Base-by-base conservation (phyloP, 1,140 invertebrate genomes). In the Orius laevigatus region DNA sequence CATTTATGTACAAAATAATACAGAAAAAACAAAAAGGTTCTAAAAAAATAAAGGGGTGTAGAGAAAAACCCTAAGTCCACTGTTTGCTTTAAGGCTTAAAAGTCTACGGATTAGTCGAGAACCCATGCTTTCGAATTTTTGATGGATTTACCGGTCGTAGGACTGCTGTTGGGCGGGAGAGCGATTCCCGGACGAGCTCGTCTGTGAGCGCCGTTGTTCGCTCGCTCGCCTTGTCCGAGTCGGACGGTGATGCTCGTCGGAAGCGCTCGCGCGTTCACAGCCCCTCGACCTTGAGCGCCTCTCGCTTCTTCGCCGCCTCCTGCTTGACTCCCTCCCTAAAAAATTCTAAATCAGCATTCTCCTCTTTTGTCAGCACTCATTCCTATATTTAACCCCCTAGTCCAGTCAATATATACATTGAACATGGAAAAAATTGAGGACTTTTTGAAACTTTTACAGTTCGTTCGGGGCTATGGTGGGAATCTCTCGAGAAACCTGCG, bases 241-340 rank as follows among this genome's bases (percentile, higher is more conserved):
- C 42, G 15, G 18, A 35, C 20, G 18, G 20, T 45, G 20, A 41
- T 32, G 11, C 46, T 12, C n/a, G 15, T 32, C 34, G 10, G 15
- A 19, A 38, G 15, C 34, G 3, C 19, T 32, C n/a, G 25, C 8
- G 25, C 25, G 25, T 25, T 25, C 8, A 25, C 25, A 3, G 25
- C 25, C 14, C 46, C 34, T 5, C 35, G 48, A 2, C 31, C 41
- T 8, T 8, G 32, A 33, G 16, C 32, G 33, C 31, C 46, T 18
- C 20, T 48, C 19, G 43, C 45, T 12, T 47, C 51, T 14, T 53
- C 52, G 16, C 45, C 46, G 2, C 40, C 47, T 14, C 46, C 32
- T 5, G 38, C 42, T 43, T 50, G 47, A 25, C 44, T 52, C 11
- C 38, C 46, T 31, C 53, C 53, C 53, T 55, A 31, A 4, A 52